Evolutionary conservation across 2,113 vertebrate genomes (phyloP).

Genomic region (Microtus ochrogaster): DNA sequence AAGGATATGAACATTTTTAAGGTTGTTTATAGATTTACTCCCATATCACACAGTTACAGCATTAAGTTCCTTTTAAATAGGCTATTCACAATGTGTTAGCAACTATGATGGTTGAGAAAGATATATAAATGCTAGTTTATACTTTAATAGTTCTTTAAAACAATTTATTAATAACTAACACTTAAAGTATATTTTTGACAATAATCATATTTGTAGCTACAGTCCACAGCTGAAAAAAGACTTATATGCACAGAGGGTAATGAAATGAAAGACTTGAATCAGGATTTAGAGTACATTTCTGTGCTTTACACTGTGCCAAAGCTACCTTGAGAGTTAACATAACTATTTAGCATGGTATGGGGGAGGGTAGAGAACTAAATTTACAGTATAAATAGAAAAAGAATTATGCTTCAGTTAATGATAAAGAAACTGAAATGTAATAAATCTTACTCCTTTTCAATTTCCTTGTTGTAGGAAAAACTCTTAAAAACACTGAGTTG

Average conservation of each 20-base stretch:
- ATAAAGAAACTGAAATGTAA: constrained; percentile 53
- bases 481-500: not conserved
- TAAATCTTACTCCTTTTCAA: not conserved
- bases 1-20: constrained; percentile 51
- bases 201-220: constrained; percentile 25
- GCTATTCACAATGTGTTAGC: constrained; percentile 28
- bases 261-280: constrained; percentile 4
- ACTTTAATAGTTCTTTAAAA: constrained; percentile 49
- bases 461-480: constrained; percentile 45
- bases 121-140: constrained; percentile 2
- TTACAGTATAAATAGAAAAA: not conserved
- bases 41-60: not conserved
- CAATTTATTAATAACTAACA: constrained; percentile 45
- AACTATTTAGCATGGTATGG: not conserved
- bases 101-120: constrained; percentile 4
- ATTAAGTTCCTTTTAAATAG: constrained; percentile 30
- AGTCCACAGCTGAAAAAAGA: constrained; percentile 40
- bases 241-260: not conserved
- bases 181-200: not conserved
- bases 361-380: not conserved
- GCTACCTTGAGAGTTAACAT: not conserved
- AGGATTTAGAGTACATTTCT: constrained; percentile 24
- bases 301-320: constrained; percentile 8
- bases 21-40: constrained; percentile 25
- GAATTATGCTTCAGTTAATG: constrained; percentile 7